phyloP scores from a whole-genome alignment of 1,140 invertebrate genomes.

The Drosophila ananassae region DNA sequence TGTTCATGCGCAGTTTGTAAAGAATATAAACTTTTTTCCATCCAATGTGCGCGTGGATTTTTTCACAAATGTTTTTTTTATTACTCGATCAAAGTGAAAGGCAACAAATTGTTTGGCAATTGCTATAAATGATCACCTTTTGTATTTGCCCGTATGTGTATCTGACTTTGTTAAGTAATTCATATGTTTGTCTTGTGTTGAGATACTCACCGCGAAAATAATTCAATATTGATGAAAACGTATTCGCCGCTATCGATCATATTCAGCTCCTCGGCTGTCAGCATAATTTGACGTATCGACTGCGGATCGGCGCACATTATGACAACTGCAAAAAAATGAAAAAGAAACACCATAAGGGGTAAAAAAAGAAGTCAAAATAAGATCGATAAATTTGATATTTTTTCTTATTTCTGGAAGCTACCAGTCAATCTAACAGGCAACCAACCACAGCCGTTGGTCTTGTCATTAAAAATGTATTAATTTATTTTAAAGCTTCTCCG shows the following conservation, averaged over 20 bases:
- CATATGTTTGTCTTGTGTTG: constrained; percentile 27
- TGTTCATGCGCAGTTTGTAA: constrained; percentile 66
- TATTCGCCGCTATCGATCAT: constrained; percentile 98
- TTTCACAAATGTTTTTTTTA: constrained; percentile 15
- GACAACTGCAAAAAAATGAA: constrained; percentile 91
- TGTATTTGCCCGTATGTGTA: constrained; percentile 18
- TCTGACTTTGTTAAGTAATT: constrained; percentile 46
- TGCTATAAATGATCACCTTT: constrained; percentile 64
- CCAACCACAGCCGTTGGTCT: constrained; percentile 14
- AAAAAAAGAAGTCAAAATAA: constrained; percentile 32
- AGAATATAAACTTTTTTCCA: constrained; percentile 52
- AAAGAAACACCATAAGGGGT: constrained; percentile 18
- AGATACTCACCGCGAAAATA: constrained; percentile 94
- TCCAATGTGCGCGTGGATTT: constrained; percentile 62
- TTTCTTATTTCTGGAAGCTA: constrained; percentile 28
- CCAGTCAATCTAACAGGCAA: background rate
- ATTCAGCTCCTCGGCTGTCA: constrained; percentile 95
- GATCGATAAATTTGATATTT: constrained; percentile 16
- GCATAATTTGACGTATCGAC: constrained; percentile 94
- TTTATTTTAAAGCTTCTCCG: constrained; percentile 57
- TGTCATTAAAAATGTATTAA: constrained; percentile 77
- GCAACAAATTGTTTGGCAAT: constrained; percentile 65
- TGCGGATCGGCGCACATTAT: constrained; percentile 95
- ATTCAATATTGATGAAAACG: constrained; percentile 98
- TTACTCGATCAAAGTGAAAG: constrained; percentile 69